Evolutionary conservation across 2,113 vertebrate species (phyloP).

Genomic region (Hemibagrus wyckioides): DNA sequence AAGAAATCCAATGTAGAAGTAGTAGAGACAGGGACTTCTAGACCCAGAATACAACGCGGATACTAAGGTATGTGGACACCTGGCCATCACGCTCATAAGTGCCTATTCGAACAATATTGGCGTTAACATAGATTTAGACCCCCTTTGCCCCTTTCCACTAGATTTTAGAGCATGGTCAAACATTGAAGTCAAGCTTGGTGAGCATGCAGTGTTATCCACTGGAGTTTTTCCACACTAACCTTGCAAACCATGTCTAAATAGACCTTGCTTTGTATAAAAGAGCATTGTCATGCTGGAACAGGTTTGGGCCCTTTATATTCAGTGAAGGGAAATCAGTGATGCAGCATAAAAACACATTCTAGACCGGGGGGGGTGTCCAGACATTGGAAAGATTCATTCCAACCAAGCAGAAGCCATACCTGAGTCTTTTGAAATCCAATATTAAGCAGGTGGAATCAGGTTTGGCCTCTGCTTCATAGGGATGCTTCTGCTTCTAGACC

Average conservation of each 20-base stretch:
- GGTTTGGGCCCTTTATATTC: background rate
- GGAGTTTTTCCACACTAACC: background rate
- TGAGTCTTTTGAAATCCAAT: no score
- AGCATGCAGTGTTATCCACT: background rate
- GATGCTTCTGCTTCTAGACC: background rate
- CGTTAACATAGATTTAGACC: background rate
- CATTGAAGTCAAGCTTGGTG: background rate
- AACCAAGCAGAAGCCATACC: no score
- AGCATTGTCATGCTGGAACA: background rate
- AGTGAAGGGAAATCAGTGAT: background rate
- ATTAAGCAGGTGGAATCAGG: no score
- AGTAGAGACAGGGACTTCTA: no score
- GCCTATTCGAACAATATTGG: background rate
- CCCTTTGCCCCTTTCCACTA: background rate
- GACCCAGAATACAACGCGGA: background rate
- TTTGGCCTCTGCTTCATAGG: background rate
- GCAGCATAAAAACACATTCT: background rate
- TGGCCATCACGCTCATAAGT: background rate
- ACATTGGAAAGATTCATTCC: no score
- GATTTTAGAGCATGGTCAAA: background rate
- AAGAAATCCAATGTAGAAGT: no score
- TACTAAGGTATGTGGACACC: background rate
- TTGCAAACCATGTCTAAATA: background rate
- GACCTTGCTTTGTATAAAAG: background rate
- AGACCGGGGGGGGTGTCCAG: no score